Base-by-base conservation (phyloP, 2,888 invertebrate species). In the Napeogenes sylphis region DNA sequence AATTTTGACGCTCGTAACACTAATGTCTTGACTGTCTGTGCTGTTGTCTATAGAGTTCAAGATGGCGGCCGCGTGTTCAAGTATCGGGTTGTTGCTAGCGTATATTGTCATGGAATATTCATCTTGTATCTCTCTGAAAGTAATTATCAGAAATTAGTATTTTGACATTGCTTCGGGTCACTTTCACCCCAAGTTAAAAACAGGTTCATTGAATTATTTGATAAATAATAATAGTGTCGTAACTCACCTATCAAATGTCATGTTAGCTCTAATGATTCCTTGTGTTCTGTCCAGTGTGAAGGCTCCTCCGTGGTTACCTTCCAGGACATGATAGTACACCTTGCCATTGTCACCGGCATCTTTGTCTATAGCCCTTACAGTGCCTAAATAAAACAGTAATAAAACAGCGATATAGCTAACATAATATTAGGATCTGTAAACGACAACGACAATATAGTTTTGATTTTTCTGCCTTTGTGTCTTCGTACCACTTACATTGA, bases 1-100 rank as follows among this genome's bases (percentile, higher is more conserved):
- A 46, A 98, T 91, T 60, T 91, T 92, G 2, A 97, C 94, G 60
- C 92, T 92, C 0, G 95, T 94, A 21, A 96, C 92, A 56, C 95
- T 94, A 14, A 63, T 63, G 69, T 96, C 95, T 53, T 90, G 87
- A 0, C 68, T 76, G 42, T 86, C 87, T 0, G 86, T 83, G 38
- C 69, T 77, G 71, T 90, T 90, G 76, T 91, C 80, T 64, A 85
- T 69, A 59, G 87, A 78, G 73, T 90, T 82, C 63, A 89, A 74
- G 5, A 88, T 80, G 56, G 85, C 83, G 0, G 84, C 84, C 38
- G 82, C 83, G 45, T 82, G 81, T 56, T 94, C 94, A 58, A 95
- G 89, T 73, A 96, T 93, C 0, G 96, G 94, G 77, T 95, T 95
- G 75, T 97, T 97, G 70, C 96, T 95, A 0, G 97, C 97, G 78